These are phyloP conservation scores for Lucilia cuprina DNA, from an alignment of 1,140 invertebrate genomes.

Conservation along the genomic window DNA sequence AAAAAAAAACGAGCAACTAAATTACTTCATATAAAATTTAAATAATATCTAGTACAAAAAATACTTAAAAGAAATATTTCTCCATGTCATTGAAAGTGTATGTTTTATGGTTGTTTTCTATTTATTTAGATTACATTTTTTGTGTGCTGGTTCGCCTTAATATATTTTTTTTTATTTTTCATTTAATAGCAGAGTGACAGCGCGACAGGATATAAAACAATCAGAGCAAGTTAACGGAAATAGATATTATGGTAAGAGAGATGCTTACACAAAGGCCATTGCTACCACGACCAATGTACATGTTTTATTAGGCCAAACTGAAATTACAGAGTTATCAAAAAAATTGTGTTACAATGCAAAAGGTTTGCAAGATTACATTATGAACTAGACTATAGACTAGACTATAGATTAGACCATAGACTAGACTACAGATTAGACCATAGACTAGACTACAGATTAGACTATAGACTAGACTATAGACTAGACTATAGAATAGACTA, in stretches of 20 bases:
- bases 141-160: background rate
- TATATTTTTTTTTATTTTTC: background rate
- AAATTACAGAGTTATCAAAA: background rate
- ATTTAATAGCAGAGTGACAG: constrained; percentile 22
- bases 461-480: too few species aligned
- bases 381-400: too few species aligned
- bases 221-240: constrained; percentile 61
- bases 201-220: constrained; percentile 62
- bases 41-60: background rate
- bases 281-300: background rate
- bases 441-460: too few species aligned
- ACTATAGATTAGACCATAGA: too few species aligned
- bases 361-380: too few species aligned
- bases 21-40: background rate
- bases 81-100: background rate
- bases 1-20: background rate
- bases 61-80: background rate
- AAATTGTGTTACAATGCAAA: too few species aligned
- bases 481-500: too few species aligned
- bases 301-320: background rate
- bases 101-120: background rate
- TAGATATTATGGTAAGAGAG: constrained; percentile 49
- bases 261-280: constrained; percentile 3
- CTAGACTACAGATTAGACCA: too few species aligned
- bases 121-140: background rate